Evolutionary conservation across 2,113 vertebrate genomes (phyloP).

Genomic region (Thymallus thymallus): DNA sequence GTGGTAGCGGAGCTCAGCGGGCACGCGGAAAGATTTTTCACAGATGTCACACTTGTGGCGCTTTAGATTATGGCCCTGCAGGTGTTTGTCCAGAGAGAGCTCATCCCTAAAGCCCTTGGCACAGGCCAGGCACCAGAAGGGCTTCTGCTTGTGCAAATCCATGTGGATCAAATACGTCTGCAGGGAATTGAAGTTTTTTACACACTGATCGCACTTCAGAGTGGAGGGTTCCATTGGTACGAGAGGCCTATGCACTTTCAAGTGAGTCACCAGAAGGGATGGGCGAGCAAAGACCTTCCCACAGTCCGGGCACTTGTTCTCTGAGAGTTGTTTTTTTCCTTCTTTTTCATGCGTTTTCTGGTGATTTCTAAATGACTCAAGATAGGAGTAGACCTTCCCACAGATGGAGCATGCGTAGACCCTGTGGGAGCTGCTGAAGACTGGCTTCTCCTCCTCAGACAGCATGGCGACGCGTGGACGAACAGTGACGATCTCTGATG

Average conservation of each 20-base stretch:
- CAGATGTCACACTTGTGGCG: slow-evolving; percentile 42
- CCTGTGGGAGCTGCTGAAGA: background rate
- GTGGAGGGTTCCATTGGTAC: background rate
- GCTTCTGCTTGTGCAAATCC: slow-evolving; percentile 53
- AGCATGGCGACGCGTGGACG: background rate
- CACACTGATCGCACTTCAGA: slow-evolving; percentile 57
- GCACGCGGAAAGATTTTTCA: slow-evolving; percentile 29
- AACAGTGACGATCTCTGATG: background rate
- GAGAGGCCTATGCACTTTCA: slow-evolving; percentile 40
- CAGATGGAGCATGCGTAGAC: slow-evolving; percentile 51
- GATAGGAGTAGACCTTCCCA: slow-evolving; percentile 63
- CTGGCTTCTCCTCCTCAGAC: background rate
- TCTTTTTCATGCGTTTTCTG: slow-evolving; percentile 25
- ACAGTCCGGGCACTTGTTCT: slow-evolving; percentile 54
- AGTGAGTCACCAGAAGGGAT: slow-evolving; percentile 40
- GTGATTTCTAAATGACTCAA: slow-evolving; percentile 63
- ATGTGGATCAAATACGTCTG: slow-evolving; percentile 44
- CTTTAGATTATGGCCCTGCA: slow-evolving; percentile 48
- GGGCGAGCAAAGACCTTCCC: slow-evolving; percentile 45
- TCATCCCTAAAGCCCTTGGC: slow-evolving; percentile 53
- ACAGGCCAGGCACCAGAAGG: slow-evolving; percentile 56
- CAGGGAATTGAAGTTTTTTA: slow-evolving; percentile 45
- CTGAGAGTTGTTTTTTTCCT: rapidly evolving
- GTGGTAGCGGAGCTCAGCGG: slow-evolving; percentile 28
- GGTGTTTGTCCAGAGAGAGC: slow-evolving; percentile 39